Base-by-base conservation (phyloP, 2,113 vertebrate species). In the Caretta caretta region DNA sequence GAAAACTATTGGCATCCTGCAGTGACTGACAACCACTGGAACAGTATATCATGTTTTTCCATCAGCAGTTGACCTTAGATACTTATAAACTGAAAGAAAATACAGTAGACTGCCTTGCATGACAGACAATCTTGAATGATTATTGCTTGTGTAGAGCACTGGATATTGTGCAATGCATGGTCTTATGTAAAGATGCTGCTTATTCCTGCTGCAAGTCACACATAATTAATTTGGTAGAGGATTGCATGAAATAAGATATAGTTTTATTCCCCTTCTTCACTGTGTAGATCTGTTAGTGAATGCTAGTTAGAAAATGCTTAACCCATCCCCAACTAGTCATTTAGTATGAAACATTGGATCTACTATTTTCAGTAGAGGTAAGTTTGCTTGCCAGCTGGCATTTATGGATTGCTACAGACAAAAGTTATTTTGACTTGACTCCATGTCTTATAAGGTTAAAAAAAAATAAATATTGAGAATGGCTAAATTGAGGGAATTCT, bases 401-500 rank as follows among this genome's bases (percentile, higher is more conserved):
- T 69, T 93, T 94, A 93, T 76, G 90, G 51, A 90, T 84, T 86
- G 83, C 54, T 94, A 82, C 59, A 90, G 59, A 69, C 59, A 89
- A 59, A 51, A 81, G 59, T 80, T 87, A 90, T 96, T 96, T 94
- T 93, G 93, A 90, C 50, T 87, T 93, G 31, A 93, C 80, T 27
- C 50, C 81, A 11, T 65, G 84, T 90, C 69, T 94, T 83, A 94
- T 51, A 91, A 95, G 95, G 48, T 57, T 93, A 93, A 85, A 92
- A 95, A 92, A 90, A 93, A 42, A 82, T 90, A 76, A 87, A 97
- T 50, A 93, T 54, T 48, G 80, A 95, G 11, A 35, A 10, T 93
- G 76, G 4, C 89, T 72, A 96, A 90, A 96, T 94, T 91, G 10
- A 94, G 76, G 94, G 48, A 59, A 92, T 94, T 89, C 22, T 16